Percentiles rank a stretch among this genome's conserved stretches.
These are phyloP conservation scores for Melikaiella ostensackeni DNA, from an alignment of 2,888 invertebrate species.

Conservation along the genomic window DNA sequence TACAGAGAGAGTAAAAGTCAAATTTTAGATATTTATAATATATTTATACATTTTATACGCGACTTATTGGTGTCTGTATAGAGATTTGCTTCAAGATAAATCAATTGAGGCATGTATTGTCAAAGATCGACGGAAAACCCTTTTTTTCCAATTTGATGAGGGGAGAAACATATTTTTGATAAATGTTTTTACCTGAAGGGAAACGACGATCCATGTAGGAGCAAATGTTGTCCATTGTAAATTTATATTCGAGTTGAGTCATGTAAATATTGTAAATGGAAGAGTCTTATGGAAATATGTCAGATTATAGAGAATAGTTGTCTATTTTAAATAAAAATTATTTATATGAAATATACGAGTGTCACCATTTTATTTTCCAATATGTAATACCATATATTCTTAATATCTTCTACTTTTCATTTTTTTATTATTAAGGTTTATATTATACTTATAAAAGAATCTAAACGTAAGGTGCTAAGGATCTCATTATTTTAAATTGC, in stretches of 20 bases:
- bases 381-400: neutral
- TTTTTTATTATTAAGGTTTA: too few relatives aligned
- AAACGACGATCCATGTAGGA: neutral
- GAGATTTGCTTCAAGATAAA: neutral
- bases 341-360: neutral
- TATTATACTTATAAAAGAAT: too few relatives aligned
- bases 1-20: neutral
- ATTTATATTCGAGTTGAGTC: conserved; percentile 10
- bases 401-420: too few relatives aligned
- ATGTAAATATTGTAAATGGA: conserved; percentile 30
- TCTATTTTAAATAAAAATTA: conserved; percentile 35
- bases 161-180: neutral
- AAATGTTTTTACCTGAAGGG: neutral
- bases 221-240: neutral
- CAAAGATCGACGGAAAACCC: neutral
- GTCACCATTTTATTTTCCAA: too few relatives aligned
- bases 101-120: neutral
- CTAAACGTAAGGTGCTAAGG: too few relatives aligned
- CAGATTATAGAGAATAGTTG: conserved; percentile 27
- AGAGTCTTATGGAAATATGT: conserved; percentile 24
- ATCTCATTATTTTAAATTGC: too few relatives aligned
- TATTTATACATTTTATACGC: neutral
- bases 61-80: neutral
- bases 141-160: neutral
- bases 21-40: neutral